These are phyloP conservation scores for Eriocheir sinensis DNA, from an alignment of 1,140 invertebrate genomes.

Conservation along the genomic window DNA sequence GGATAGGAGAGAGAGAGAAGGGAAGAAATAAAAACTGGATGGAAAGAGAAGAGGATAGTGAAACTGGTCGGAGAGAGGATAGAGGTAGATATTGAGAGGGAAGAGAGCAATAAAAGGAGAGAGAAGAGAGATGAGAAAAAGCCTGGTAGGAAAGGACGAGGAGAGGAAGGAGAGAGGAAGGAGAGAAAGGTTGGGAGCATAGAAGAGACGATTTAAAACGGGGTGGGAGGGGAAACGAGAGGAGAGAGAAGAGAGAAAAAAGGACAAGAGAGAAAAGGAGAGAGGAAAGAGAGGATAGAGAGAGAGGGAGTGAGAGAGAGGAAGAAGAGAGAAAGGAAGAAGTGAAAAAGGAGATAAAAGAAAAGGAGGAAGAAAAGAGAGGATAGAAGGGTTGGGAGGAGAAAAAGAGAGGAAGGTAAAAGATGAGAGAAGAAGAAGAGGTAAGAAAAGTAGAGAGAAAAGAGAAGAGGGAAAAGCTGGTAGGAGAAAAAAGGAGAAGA, in stretches of 20 bases:
- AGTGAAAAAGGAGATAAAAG: background rate
- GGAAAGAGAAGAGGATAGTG: background rate
- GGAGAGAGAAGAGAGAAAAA: background rate
- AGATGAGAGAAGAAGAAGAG: background rate
- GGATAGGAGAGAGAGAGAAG: background rate
- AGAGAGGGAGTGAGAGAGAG: background rate
- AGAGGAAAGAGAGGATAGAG: background rate
- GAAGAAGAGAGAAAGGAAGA: background rate
- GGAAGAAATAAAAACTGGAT: background rate
- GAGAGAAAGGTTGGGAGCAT: background rate
- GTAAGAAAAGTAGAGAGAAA: background rate
- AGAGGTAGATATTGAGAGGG: background rate
- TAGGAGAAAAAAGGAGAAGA: too few species aligned
- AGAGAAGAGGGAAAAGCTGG: too few species aligned
- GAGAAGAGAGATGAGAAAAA: background rate
- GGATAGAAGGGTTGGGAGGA: conserved; percentile 4
- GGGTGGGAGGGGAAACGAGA: too few species aligned
- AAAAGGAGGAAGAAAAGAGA: conserved; percentile 21
- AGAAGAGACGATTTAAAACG: background rate
- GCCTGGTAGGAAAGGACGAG: background rate
- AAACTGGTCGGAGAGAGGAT: background rate
- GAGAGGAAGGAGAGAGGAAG: background rate
- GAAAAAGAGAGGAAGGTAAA: background rate
- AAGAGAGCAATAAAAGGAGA: background rate
- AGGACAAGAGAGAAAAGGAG: background rate